Evolutionary conservation across 2,113 vertebrate genomes (phyloP).

Genomic region (Chiloscyllium plagiosum): DNA sequence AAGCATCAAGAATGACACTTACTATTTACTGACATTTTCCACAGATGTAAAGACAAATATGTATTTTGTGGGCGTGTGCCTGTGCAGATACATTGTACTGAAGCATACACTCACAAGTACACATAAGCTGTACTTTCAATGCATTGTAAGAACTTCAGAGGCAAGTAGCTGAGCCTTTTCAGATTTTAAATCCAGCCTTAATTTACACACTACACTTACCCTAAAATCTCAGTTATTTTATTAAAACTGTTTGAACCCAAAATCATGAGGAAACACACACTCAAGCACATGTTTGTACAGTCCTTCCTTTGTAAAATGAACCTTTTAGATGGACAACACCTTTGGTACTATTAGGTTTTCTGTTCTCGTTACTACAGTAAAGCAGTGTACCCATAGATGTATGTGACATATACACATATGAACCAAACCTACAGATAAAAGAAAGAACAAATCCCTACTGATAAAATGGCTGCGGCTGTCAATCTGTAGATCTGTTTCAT

Average conservation of each 20-base stretch:
- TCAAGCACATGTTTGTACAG: not conserved
- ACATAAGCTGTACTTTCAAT: not conserved
- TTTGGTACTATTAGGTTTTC: not conserved
- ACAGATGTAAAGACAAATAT: not conserved
- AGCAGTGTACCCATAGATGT: not conserved
- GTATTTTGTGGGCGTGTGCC: not conserved
- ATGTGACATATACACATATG: constrained; percentile 25
- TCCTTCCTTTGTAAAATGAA: not conserved
- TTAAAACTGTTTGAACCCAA: not conserved
- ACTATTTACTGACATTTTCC: not conserved
- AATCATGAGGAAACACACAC: not conserved
- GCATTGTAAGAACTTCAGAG: not conserved
- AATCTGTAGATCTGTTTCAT: constrained; percentile 27
- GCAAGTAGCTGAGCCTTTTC: not conserved
- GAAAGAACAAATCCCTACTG: constrained; percentile 21
- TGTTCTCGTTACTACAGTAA: not conserved
- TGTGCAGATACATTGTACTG: not conserved
- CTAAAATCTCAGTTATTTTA: not conserved
- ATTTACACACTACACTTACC: not conserved
- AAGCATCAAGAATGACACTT: constrained; percentile 49
- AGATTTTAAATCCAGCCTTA: not conserved
- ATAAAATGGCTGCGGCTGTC: constrained; percentile 24
- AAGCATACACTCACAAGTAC: not conserved
- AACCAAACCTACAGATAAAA: constrained; percentile 37
- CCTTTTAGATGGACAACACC: not conserved